Evolutionary conservation across 1,140 invertebrate genomes (phyloP), one percentile per base, ranked within the genome.

Genomic region (Aphelenchoides besseyi): DNA sequence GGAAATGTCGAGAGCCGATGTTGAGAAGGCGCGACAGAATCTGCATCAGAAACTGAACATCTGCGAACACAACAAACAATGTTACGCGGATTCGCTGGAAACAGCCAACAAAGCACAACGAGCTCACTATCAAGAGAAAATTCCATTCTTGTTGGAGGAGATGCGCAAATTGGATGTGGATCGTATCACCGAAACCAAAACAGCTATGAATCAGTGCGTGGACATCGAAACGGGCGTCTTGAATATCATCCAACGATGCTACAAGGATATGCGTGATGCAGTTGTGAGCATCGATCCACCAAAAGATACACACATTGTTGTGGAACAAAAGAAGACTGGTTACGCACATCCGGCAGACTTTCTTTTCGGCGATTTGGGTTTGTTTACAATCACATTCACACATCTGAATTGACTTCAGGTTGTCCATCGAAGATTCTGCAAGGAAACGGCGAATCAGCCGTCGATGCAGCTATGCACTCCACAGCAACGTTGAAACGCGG

Each of bases 61-160:
- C 8, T 83, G 82, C 35, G 80, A 84, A 53, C 82, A 84, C 37
- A 74, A 77, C 5, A 83, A 84, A 69, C 72, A 77, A 52, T 37
- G 48, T 48, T 83, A 83, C 48, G 80, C 78, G 1, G 63, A 73
- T 5, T 61, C 48, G 8, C 53, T 83, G 1, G 66, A 54, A 18
- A 63, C 57, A 9, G 75, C 80, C 8, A 83, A 83, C 68, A 63
- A 76, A 29, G 80, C 79, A 3, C 79, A 83, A 57, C 53, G 41
- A 32, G 63, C 72, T 2, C 74, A 84, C 55, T 84, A 63, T 57
- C 71, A 73, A 16, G 32, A 68, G 3, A 54, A 68, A 16, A 48
- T 83, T n/a, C 81, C 83, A 30, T 36, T 70, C n/a, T 36, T 85
- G 16, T 52, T 83, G 12, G 80, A 83, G 8, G 69, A 75, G 36